A percentile compares a stretch with the other conserved stretches of the same genome.
Conservation (phyloP, 2,888 invertebrate species). For the Mimumesa dahlbomi region DNA sequence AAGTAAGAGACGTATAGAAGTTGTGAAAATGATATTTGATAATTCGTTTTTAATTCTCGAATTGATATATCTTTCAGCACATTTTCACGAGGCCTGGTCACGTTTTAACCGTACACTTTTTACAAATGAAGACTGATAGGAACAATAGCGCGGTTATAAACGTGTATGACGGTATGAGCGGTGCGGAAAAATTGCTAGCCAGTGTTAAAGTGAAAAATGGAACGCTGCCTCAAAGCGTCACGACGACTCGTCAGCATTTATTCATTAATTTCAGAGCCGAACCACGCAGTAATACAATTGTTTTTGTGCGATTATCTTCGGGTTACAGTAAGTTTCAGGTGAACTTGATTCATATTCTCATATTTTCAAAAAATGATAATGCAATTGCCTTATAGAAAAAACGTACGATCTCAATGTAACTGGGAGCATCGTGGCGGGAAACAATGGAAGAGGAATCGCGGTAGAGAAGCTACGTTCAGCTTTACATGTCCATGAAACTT, state of each 20-base stretch:
- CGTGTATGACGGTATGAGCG: slow-evolving; percentile 89
- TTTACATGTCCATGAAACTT: slow-evolving; percentile 91
- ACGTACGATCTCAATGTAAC: slow-evolving; percentile 94
- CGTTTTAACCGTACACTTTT: slow-evolving; percentile 91
- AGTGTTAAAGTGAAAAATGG: slow-evolving; percentile 89
- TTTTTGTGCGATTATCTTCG: slow-evolving; percentile 90
- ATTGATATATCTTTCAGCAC: slow-evolving; percentile 78
- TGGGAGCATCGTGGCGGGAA: slow-evolving; percentile 91
- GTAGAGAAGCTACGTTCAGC: slow-evolving; percentile 94
- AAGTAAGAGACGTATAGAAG: slow-evolving; percentile 21
- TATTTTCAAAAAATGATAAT: not conserved
- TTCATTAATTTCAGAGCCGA: slow-evolving; percentile 90
- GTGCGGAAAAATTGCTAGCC: slow-evolving; percentile 86
- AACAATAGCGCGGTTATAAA: slow-evolving; percentile 89
- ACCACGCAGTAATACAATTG: slow-evolving; percentile 86
- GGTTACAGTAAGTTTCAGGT: slow-evolving; percentile 85
- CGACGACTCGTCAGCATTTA: slow-evolving; percentile 90
- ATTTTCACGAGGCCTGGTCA: slow-evolving; percentile 90
- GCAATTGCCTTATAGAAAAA: slow-evolving; percentile 79
- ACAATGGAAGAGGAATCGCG: slow-evolving; percentile 97
- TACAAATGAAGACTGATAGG: slow-evolving; percentile 89
- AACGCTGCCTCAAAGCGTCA: slow-evolving; percentile 93
- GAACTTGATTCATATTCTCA: not conserved
- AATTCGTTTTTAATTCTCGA: not conserved
- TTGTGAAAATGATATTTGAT: not conserved